phyloP scores from a whole-genome alignment of 2,797 vertebrate genomes.

The Zalophus californianus region DNA sequence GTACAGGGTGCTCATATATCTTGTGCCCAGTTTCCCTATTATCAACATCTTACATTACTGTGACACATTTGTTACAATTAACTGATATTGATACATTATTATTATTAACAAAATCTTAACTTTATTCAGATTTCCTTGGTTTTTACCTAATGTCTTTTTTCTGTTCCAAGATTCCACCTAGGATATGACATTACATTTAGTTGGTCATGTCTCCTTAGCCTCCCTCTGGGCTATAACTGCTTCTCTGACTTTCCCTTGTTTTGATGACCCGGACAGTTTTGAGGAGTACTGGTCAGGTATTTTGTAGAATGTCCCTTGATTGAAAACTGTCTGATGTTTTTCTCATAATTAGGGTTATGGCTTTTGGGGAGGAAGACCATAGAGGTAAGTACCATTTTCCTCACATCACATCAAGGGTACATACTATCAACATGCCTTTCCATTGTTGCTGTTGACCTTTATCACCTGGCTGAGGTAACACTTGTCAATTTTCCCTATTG shows the following conservation, averaged over 20 bases:
- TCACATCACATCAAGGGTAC: not conserved
- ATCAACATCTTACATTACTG: not conserved
- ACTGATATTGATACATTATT: not conserved
- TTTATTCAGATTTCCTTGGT: not conserved
- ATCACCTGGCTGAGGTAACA: not conserved
- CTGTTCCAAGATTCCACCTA: not conserved
- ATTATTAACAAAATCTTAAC: not conserved
- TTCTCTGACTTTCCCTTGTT: not conserved
- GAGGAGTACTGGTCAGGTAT: not conserved
- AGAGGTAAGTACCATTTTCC: not conserved
- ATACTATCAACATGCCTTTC: not conserved
- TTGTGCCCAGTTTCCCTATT: not conserved
- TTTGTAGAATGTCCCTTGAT: not conserved
- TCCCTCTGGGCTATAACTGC: not conserved
- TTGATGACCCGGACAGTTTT: not conserved
- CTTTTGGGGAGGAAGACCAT: not conserved
- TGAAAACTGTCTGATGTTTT: not conserved
- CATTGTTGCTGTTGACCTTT: not conserved
- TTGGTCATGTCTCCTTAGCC: not conserved
- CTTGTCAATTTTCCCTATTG: not conserved
- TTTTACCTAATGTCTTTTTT: not conserved
- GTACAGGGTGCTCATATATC: not conserved
- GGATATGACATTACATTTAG: not conserved
- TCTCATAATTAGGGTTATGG: not conserved
- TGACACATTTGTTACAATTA: not conserved